Conservation (phyloP, 2,113 vertebrate genomes). For the Tetrao urogallus region DNA sequence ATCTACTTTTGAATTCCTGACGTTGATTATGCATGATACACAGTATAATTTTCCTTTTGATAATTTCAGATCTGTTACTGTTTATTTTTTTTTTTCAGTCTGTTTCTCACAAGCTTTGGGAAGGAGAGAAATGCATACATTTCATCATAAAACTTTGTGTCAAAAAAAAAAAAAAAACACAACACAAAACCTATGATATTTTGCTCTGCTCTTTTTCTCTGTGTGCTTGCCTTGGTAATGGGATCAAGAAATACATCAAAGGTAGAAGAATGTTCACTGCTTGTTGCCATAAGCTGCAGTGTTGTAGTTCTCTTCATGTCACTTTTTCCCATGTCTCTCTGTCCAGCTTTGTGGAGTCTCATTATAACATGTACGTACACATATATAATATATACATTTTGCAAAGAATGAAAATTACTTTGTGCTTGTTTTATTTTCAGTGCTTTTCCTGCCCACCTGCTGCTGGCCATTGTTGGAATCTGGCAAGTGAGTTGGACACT, state of each 20-base stretch:
- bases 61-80: background rate
- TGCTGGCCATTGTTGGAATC: background rate
- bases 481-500: background rate
- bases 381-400: background rate
- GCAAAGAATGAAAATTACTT: background rate
- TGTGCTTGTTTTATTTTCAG: background rate
- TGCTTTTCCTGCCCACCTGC: background rate
- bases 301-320: background rate
- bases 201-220: background rate
- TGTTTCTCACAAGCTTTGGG: background rate
- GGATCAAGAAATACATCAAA: background rate
- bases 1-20: background rate
- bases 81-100: constrained; percentile 14
- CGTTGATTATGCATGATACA: background rate
- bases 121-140: background rate
- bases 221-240: background rate
- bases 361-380: rapidly evolving
- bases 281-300: background rate
- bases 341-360: background rate
- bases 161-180: background rate
- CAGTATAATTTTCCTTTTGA: background rate
- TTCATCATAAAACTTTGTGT: background rate
- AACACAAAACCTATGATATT: background rate
- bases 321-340: background rate
- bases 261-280: background rate